Percentiles rank a stretch among this genome's conserved stretches.
phyloP scores from a whole-genome alignment of 2,797 vertebrate genomes.

The Tapera naevia region DNA sequence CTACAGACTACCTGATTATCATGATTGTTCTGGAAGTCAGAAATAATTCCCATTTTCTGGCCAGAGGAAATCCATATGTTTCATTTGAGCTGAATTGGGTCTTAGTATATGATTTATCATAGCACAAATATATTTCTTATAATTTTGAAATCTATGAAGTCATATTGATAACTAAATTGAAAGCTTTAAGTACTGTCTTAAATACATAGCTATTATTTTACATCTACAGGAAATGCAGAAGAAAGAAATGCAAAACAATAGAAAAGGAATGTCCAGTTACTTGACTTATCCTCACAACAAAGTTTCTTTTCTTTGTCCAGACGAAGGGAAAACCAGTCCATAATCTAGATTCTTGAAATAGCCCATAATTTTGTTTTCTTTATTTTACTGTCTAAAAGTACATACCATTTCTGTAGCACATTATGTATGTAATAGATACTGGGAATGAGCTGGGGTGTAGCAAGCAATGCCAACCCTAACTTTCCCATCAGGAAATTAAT shows the following conservation, averaged over 20 bases:
- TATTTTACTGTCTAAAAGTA: neutral
- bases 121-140: neutral
- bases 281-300: neutral
- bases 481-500: neutral
- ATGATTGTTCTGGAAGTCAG: neutral
- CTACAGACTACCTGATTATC: neutral
- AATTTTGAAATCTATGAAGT: neutral
- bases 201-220: neutral
- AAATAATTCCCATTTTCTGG: neutral
- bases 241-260: neutral
- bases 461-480: neutral
- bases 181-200: neutral
- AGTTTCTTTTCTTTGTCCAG: neutral
- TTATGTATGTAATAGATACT: neutral
- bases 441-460: neutral
- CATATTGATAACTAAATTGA: neutral
- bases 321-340: neutral
- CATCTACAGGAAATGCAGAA: neutral
- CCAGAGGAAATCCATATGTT: neutral
- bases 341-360: neutral
- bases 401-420: neutral
- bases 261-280: neutral
- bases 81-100: neutral
- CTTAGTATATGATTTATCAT: neutral
- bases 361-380: neutral